These are phyloP conservation scores for Tiliacea citrago DNA, from an alignment of 2,888 invertebrate genomes.

Conservation along the genomic window DNA sequence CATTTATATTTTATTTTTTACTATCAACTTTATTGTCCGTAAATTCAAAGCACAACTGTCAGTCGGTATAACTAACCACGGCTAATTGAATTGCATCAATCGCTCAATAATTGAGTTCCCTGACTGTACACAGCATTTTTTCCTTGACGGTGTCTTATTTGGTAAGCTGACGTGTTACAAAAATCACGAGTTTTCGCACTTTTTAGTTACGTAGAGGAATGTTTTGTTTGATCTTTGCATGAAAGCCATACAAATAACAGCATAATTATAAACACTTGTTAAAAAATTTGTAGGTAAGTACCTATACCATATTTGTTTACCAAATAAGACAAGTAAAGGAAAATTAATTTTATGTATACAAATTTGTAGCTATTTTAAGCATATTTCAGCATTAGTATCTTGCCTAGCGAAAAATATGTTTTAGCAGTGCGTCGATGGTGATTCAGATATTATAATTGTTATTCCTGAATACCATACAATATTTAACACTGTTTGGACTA, in stretches of 20 bases:
- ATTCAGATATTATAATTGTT: neutral
- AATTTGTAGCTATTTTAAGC: neutral
- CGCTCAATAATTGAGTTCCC: neutral
- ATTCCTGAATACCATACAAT: constrained; percentile 6
- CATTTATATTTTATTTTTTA: neutral
- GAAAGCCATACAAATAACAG: neutral
- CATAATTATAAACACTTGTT: neutral
- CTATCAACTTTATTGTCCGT: neutral
- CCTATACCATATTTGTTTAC: neutral
- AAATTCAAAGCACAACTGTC: neutral
- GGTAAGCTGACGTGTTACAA: neutral
- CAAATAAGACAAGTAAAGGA: neutral
- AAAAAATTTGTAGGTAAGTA: neutral
- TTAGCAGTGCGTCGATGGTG: neutral
- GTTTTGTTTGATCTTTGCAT: neutral
- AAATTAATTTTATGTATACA: neutral
- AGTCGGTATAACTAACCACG: neutral
- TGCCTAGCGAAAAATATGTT: constrained; percentile 22
- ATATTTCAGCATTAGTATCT: neutral
- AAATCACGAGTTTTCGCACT: neutral
- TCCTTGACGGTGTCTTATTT: neutral
- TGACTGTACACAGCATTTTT: neutral
- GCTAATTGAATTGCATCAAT: neutral
- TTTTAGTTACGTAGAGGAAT: neutral
- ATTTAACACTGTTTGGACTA: neutral